These are phyloP conservation scores for Entomyzon cyanotis DNA, from an alignment of 2,113 vertebrate species.

Conservation along the genomic window DNA sequence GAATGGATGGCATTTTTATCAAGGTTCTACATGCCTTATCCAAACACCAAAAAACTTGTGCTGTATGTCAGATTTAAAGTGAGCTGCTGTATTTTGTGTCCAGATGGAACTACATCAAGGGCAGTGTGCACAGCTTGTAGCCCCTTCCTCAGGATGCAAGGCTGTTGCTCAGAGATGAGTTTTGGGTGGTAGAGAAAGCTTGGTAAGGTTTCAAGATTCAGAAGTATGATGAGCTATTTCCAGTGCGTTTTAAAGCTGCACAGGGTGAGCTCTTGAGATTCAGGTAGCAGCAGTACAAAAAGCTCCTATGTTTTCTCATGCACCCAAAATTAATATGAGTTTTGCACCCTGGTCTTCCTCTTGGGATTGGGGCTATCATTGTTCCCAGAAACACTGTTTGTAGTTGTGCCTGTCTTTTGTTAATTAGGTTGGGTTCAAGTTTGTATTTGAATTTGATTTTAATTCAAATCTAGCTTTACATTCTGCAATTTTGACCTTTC, in stretches of 20 bases:
- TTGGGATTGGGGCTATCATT: neutral
- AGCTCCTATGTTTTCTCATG: neutral
- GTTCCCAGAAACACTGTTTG: neutral
- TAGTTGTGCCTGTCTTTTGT: neutral
- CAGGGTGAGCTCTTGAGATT: neutral
- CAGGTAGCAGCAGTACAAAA: neutral
- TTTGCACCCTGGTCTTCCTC: neutral
- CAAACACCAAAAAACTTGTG: neutral
- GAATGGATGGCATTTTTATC: constrained; percentile 4
- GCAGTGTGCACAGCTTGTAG: neutral
- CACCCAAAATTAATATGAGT: neutral
- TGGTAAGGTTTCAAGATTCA: neutral
- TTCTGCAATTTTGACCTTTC: neutral
- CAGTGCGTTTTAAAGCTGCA: neutral
- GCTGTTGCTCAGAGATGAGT: neutral
- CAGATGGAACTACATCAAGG: neutral
- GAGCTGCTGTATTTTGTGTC: neutral
- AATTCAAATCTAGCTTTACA: neutral
- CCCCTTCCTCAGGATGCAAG: neutral
- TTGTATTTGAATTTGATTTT: neutral
- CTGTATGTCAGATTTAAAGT: neutral
- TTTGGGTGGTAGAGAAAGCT: neutral
- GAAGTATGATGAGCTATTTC: neutral
- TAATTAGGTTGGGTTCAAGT: neutral
- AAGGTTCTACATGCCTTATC: neutral